Percentiles rank a stretch among this genome's conserved stretches.
Evolutionary conservation across 2,888 invertebrate species (phyloP).

Genomic region (Heteromyza rotundicornis): DNA sequence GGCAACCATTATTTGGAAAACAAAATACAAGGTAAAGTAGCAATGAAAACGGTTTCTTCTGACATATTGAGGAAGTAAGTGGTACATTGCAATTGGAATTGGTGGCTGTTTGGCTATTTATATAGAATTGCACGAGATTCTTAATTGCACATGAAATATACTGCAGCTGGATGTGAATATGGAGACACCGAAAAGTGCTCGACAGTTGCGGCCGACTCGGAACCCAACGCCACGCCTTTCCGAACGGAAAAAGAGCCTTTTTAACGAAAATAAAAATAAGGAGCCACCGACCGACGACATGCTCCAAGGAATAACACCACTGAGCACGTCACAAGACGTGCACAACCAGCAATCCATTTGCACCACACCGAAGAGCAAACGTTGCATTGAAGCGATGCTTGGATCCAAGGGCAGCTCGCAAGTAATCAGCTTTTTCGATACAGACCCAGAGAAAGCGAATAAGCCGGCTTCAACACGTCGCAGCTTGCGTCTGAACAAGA

Average conservation of each 20-base stretch:
- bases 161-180: slow-evolving; percentile 38
- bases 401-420: slow-evolving; percentile 20
- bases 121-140: too few species aligned
- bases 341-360: not conserved
- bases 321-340: too few species aligned
- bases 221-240: slow-evolving; percentile 67
- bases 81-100: too few species aligned
- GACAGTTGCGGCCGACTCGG: slow-evolving; percentile 40
- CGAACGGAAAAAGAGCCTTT: slow-evolving; percentile 71
- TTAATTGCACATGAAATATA: too few species aligned
- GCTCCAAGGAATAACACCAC: slow-evolving; percentile 44
- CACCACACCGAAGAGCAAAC: slow-evolving; percentile 24
- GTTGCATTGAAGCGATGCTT: slow-evolving; percentile 22
- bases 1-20: too few species aligned
- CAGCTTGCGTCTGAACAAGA: slow-evolving; percentile 28
- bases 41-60: too few species aligned
- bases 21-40: too few species aligned
- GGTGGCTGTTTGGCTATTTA: too few species aligned
- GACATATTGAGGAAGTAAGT: too few species aligned
- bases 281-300: slow-evolving; percentile 27
- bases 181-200: slow-evolving; percentile 55
- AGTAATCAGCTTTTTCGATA: slow-evolving; percentile 28
- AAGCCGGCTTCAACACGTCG: slow-evolving; percentile 23
- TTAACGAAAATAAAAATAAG: slow-evolving; percentile 43
- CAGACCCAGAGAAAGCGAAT: not conserved